These are phyloP conservation scores for Synanthedon formicaeformis DNA, from an alignment of 2,888 invertebrate genomes.

Conservation along the genomic window DNA sequence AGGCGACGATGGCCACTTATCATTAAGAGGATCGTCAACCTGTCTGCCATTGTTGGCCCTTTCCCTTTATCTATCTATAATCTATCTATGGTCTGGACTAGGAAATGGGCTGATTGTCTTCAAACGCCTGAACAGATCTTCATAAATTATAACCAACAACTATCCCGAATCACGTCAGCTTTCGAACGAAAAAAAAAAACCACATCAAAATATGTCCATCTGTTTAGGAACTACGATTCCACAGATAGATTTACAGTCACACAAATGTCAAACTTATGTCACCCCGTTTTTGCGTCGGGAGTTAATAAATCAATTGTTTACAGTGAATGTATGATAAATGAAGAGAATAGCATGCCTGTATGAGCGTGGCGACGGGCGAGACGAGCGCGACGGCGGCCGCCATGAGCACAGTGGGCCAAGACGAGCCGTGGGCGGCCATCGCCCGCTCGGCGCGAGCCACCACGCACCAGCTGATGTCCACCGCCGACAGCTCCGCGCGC, in stretches of 20 bases:
- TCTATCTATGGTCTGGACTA: too few species aligned
- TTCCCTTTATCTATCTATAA: neutral
- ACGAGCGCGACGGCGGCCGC: conserved; percentile 46
- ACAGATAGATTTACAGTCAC: too few species aligned
- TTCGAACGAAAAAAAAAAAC: too few species aligned
- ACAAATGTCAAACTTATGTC: too few species aligned
- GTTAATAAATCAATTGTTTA: neutral
- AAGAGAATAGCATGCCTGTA: conserved; percentile 37
- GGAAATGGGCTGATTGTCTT: too few species aligned
- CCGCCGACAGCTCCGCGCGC: conserved; percentile 91
- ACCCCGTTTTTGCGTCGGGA: neutral
- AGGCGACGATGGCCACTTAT: neutral
- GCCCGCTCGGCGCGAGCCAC: conserved; percentile 87
- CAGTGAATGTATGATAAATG: neutral
- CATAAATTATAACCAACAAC: too few species aligned
- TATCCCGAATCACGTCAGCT: too few species aligned
- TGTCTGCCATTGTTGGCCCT: neutral
- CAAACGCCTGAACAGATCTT: too few species aligned
- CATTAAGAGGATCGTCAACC: neutral
- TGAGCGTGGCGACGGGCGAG: conserved; percentile 37
- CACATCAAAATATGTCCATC: too few species aligned
- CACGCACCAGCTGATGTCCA: conserved; percentile 95
- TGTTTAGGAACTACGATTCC: too few species aligned
- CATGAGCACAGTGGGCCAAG: conserved; percentile 47
- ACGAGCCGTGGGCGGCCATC: conserved; percentile 49